Conservation (phyloP, 2,113 vertebrate genomes). For the cattle (Bos taurus) region DNA sequence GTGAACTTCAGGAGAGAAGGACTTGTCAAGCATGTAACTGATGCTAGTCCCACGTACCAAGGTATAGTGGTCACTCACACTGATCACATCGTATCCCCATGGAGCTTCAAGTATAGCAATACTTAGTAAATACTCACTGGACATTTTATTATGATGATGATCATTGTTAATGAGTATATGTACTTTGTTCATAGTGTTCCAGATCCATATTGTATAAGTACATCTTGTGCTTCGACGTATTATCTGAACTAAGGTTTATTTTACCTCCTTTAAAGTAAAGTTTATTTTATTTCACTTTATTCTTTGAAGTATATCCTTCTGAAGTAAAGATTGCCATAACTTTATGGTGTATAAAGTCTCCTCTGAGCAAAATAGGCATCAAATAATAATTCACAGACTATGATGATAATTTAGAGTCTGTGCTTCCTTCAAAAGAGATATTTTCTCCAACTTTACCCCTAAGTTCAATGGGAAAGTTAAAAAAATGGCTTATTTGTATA, state of each 20-base stretch:
- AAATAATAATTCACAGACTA: not conserved
- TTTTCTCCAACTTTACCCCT: constrained; percentile 23
- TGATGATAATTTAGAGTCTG: not conserved
- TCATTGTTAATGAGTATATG: not conserved
- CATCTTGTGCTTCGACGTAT: not conserved
- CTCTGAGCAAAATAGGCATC: not conserved
- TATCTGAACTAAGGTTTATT: not conserved
- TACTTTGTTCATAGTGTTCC: not conserved
- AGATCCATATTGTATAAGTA: not conserved
- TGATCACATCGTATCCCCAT: not conserved
- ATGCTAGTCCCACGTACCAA: not conserved
- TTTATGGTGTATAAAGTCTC: not conserved
- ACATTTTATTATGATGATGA: not conserved
- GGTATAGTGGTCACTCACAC: not conserved
- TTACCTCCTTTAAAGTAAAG: not conserved
- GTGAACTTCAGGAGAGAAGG: not conserved
- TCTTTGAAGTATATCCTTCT: not conserved
- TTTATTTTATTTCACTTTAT: not conserved
- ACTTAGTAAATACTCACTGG: not conserved
- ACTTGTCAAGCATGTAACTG: not conserved
- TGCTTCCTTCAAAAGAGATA: not conserved
- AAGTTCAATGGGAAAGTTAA: constrained; percentile 52
- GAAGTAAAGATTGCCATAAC: not conserved
- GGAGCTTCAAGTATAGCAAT: not conserved
- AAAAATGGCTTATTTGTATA: constrained; percentile 3